phyloP scores from a whole-genome alignment of 2,888 invertebrate species.

The Hedya salicella region DNA sequence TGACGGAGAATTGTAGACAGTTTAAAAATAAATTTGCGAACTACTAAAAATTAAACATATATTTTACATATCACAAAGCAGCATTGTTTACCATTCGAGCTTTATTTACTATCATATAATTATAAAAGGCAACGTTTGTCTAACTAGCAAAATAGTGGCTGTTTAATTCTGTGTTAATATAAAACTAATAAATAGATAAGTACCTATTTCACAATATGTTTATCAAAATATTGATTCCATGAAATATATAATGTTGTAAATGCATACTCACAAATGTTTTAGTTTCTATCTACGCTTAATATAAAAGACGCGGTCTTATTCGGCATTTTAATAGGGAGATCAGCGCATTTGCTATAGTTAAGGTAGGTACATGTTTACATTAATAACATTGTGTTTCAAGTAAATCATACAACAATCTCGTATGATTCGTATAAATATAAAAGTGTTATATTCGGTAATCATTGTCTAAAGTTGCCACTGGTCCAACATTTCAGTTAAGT shows the following conservation, averaged over 20 bases:
- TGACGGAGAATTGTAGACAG: conserved; percentile 2
- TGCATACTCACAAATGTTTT: conserved; percentile 8
- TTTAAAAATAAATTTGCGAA: conserved; percentile 21
- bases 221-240: conserved; percentile 39
- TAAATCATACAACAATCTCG: neutral
- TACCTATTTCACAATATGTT: conserved; percentile 16
- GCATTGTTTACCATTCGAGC: conserved; percentile 32
- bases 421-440: conserved; percentile 10
- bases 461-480: conserved; percentile 31
- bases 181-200: conserved; percentile 17
- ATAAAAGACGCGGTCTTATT: neutral
- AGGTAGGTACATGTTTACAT: neutral
- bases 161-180: conserved; percentile 20
- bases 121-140: conserved; percentile 27
- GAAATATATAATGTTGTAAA: conserved; percentile 30
- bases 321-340: neutral
- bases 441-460: conserved; percentile 24
- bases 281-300: neutral
- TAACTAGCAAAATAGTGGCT: conserved; percentile 10
- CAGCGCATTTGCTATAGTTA: neutral
- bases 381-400: neutral
- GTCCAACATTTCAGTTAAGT: conserved; percentile 39
- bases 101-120: conserved; percentile 6
- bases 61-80: conserved; percentile 40
- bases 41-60: conserved; percentile 17